Percentiles rank a stretch among this genome's conserved stretches.
Conservation (phyloP, 2,113 vertebrate species). For the Campylomormyrus tamandua region DNA sequence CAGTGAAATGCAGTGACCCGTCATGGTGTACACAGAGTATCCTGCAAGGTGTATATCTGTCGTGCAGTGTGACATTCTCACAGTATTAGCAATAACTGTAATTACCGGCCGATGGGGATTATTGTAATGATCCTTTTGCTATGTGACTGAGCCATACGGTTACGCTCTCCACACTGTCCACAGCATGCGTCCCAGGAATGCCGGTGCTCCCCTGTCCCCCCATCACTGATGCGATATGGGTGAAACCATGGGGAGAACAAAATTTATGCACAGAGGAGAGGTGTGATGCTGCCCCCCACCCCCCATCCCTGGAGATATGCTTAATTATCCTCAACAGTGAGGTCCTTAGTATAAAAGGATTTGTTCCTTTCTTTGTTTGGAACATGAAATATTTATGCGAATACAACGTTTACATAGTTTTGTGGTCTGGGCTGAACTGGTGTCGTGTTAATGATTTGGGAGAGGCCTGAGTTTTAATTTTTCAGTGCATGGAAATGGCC, state of each 20-base stretch:
- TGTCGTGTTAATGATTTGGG: not conserved
- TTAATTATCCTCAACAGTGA: not conserved
- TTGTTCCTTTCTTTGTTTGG: not conserved
- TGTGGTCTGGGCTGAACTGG: not conserved
- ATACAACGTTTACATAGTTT: not conserved
- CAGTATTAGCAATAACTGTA: not conserved
- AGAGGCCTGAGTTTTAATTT: not conserved
- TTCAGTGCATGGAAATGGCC: not conserved
- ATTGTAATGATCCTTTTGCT: not conserved
- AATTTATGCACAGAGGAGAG: not conserved
- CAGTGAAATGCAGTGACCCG: not conserved
- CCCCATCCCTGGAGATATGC: not conserved
- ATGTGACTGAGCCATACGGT: not conserved
- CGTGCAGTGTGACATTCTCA: not conserved
- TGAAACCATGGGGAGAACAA: not conserved
- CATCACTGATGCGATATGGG: not conserved
- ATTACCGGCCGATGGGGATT: not conserved
- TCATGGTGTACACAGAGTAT: not conserved
- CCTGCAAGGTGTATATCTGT: not conserved
- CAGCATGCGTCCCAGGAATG: not conserved
- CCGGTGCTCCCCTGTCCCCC: not conserved
- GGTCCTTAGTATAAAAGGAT: not conserved
- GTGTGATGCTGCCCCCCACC: not conserved
- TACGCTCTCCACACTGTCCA: not conserved
- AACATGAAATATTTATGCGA: not conserved